Evolutionary conservation across 2,797 vertebrate species (phyloP), one percentile per base, ranked within the genome.

Genomic region (Tokudaia tokunoshimensis): DNA sequence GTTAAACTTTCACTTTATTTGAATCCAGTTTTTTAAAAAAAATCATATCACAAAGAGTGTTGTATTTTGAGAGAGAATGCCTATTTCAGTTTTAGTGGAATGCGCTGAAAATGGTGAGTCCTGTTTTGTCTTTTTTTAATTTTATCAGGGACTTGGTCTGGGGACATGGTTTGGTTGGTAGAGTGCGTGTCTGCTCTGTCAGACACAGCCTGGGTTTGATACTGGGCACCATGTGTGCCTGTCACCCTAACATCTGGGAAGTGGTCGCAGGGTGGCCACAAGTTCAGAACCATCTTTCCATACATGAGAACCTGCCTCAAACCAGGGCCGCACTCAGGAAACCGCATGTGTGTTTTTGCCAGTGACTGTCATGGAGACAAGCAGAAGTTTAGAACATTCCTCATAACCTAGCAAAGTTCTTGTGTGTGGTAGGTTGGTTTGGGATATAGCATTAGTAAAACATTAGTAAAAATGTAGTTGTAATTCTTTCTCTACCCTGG

Each of bases 21-120:
- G 63, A 92, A 61, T 79, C 11, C 2, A 89, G 52, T 13, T 44
- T 61, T 70, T n/a, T 41, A 41, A 65, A 87, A 74, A 50, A 87
- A 74, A 50, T 80, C 44, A 63, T 86, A 20, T 84, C 94, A 72
- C 17, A 12, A 41, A 82, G 20, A 74, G 9, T 72, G 10, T 24
- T 92, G 34, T 88, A 84, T 96, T 93, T 94, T 94, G 92, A 94
- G 55, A 96, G 19, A 70, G 75, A 72, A 88, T 75, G 29, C 47
- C 34, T 70, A 3, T 57, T 91, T 94, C 79, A 57, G 47, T 94
- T 95, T 96, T 96, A 90, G 19, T 90, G 88, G 75, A 80, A 0
- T 81, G 20, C 13, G 1, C 91, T 65, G 31, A 10, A 92, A 65
- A 82, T 44, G 87, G 24, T 95, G 86, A 96, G 5, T 91, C 34